Evolutionary conservation across 2,113 vertebrate species (phyloP), one percentile per base, ranked within the genome.

Genomic region (Mustelus asterias): DNA sequence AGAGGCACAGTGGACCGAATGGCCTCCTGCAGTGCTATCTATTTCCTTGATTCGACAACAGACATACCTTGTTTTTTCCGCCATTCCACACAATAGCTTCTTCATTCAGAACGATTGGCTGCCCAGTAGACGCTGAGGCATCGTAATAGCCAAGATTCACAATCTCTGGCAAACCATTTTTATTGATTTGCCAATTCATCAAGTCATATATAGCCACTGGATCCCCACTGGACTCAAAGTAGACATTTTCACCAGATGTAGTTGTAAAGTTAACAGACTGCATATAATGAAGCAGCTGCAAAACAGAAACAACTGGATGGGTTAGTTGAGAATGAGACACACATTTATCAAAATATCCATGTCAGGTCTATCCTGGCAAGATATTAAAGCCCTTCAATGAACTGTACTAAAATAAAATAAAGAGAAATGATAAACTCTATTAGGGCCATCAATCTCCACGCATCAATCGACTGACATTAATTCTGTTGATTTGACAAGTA

Each of bases 131-230:
- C 92, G 96, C 95, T 33, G 97, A 97, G 1, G 96, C 96, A 93
- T 97, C 97, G 60, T 97, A 98, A 76, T 96, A 95, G 11, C 97
- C 97, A 8, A 98, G 96, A 9, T 83, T 97, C 3, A 97, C 80
- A 96, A 98, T 96, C 96, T 22, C 96, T 96, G 67, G n/a, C 22
- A n/a, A 20, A 18, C 97, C 97, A 14, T 97, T 94, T 0, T 96
- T 96, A 96, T 95, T 96, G 22, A 96, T 96, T 76, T 98, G 97
- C 97, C 97, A 96, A 69, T 96, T 96, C 3, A 96, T 86, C 44
- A 96, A 94, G 65, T 96, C 96, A 76, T 96, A 96, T 20, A 22
- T 76, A 41, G 88, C 92, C 44, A 88, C 92, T 94, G 95, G 95
- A 86, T 96, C 96, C 63, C 92, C 88, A 65, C 78, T 96, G 22